Conservation (phyloP, 2,888 invertebrate species). For the Drosophila atripex region DNA sequence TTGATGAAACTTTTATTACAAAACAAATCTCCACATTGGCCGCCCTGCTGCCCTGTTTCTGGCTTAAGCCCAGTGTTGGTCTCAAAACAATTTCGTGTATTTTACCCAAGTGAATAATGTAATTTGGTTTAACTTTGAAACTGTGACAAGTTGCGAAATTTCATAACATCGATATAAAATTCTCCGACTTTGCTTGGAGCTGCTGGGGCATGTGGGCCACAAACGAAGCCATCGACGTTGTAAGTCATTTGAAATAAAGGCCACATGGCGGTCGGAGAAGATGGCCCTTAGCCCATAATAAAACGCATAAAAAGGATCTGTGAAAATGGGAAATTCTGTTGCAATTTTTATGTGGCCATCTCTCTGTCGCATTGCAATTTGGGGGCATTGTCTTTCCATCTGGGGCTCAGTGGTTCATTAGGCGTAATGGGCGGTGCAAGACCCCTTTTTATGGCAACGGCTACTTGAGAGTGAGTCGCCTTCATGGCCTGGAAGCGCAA, state of each 20-base stretch:
- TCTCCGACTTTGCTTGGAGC: neutral
- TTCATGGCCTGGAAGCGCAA: neutral
- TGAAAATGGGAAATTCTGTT: slow-evolving; percentile 38
- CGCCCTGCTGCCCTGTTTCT: neutral
- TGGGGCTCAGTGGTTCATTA: slow-evolving; percentile 39
- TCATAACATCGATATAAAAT: slow-evolving; percentile 45
- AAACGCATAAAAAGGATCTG: slow-evolving; percentile 43
- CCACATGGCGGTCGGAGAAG: slow-evolving; percentile 9
- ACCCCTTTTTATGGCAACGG: slow-evolving; percentile 26
- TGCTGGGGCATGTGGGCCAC: slow-evolving; percentile 26
- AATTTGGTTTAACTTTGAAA: slow-evolving; percentile 29
- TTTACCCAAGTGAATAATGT: slow-evolving; percentile 47
- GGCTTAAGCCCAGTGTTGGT: slow-evolving; percentile 19
- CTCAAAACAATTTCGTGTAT: slow-evolving; percentile 47
- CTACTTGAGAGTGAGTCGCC: neutral
- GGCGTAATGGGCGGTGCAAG: slow-evolving; percentile 42
- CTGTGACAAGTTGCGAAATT: slow-evolving; percentile 43
- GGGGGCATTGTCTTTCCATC: slow-evolving; percentile 45
- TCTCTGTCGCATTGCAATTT: slow-evolving; percentile 41
- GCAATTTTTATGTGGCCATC: slow-evolving; percentile 46
- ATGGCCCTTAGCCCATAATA: slow-evolving; percentile 23
- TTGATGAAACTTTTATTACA: slow-evolving; percentile 32
- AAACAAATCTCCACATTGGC: slow-evolving; percentile 13
- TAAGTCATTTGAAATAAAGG: slow-evolving; percentile 14
- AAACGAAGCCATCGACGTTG: slow-evolving; percentile 32